Conservation (phyloP, 2,888 invertebrate genomes). For the Amphipoea lucens region DNA sequence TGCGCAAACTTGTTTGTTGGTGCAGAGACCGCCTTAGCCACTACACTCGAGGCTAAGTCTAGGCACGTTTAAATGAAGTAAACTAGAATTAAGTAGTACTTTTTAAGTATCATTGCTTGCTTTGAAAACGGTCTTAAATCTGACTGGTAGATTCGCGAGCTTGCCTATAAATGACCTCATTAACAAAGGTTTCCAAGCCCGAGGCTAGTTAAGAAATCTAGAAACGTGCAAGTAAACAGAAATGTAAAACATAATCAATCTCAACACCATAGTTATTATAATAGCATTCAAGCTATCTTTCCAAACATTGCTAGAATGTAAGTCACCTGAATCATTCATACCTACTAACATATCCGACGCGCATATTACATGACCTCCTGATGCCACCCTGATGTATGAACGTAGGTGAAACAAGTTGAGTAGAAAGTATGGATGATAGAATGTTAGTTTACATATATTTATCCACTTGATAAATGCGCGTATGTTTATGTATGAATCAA, state of each 20-base stretch:
- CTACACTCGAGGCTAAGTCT: neutral
- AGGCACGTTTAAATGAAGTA: neutral
- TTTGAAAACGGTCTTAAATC: constrained; percentile 20
- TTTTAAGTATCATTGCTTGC: constrained; percentile 7
- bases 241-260: neutral
- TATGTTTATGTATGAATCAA: neutral
- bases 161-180: constrained; percentile 24
- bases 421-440: neutral
- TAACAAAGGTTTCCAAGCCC: neutral
- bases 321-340: neutral
- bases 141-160: neutral
- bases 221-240: neutral
- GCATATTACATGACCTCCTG: no score
- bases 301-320: neutral
- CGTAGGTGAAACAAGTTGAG: neutral
- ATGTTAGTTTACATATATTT: no score
- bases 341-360: neutral
- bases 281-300: neutral
- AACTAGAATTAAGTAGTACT: neutral
- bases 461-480: neutral
- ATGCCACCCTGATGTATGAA: neutral
- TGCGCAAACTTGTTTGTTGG: neutral
- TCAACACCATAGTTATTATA: neutral
- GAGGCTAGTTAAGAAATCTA: constrained; percentile 5
- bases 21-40: neutral